Evolutionary conservation across 2,113 vertebrate genomes (phyloP).

Genomic region (Malurus melanocephalus): DNA sequence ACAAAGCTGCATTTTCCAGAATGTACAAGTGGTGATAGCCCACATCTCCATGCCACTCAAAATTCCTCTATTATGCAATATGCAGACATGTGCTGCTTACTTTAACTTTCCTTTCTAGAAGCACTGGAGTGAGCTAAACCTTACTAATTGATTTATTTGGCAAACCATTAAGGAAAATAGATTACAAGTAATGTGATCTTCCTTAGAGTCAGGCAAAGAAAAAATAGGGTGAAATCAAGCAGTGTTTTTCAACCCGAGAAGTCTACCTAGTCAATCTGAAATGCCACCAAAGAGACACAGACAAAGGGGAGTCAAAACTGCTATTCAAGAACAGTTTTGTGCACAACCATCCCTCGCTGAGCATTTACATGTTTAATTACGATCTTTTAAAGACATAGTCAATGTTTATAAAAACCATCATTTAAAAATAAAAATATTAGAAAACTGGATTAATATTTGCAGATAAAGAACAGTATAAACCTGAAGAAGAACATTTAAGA

Average conservation of each 20-base stretch:
- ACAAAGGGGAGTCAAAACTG: background rate
- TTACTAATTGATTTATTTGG: background rate
- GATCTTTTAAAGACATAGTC: background rate
- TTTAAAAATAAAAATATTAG: background rate
- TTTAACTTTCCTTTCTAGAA: background rate
- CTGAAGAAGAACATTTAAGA: background rate
- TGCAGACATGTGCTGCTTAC: background rate
- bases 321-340: background rate
- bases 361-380: background rate
- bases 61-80: background rate
- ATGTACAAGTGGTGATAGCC: background rate
- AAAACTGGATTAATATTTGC: background rate
- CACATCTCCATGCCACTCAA: background rate
- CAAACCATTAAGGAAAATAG: background rate
- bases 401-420: background rate
- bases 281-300: background rate
- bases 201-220: background rate
- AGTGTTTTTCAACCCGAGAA: background rate
- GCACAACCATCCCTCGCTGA: rapidly evolving
- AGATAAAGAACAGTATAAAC: background rate
- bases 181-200: background rate
- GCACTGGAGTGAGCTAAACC: background rate
- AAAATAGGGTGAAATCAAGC: background rate
- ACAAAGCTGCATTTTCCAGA: background rate
- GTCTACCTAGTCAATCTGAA: background rate